phyloP scores from a whole-genome alignment of 2,113 vertebrate genomes.

The Lucifuga dentata region DNA sequence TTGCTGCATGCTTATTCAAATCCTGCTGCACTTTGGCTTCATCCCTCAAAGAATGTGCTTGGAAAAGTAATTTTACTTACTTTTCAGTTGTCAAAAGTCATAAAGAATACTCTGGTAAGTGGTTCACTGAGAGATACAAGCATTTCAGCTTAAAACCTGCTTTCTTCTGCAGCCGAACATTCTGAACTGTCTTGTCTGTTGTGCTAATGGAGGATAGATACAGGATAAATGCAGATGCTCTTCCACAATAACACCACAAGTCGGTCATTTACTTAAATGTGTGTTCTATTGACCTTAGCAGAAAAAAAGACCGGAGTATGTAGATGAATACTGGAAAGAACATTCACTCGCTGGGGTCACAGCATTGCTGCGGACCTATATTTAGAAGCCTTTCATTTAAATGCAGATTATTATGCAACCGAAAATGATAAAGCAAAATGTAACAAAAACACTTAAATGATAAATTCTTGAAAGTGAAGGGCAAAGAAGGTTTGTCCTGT shows the following conservation, averaged over 20 bases:
- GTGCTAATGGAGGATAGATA: conserved; percentile 7
- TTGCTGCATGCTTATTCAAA: conserved; percentile 29
- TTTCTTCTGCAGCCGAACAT: conserved; percentile 11
- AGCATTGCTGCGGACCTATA: conserved; percentile 40
- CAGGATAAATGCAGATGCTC: conserved; percentile 2
- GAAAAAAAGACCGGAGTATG: conserved; percentile 1
- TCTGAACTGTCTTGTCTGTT: conserved; percentile 12
- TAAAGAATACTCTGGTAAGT: conserved; percentile 38
- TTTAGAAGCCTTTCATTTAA: conserved; percentile 26
- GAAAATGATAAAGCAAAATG: conserved; percentile 23
- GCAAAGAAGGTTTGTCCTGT: conserved; percentile 46
- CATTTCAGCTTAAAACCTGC: conserved; percentile 33
- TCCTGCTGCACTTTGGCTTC: conserved; percentile 47
- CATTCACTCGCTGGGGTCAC: conserved; percentile 2
- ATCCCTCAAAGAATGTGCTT: conserved; percentile 45
- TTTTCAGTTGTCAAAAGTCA: conserved; percentile 50
- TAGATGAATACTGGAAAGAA: conserved; percentile 13
- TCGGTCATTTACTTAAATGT: conserved; percentile 5
- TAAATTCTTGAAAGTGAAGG: conserved; percentile 40
- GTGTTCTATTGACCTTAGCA: conserved; percentile 8
- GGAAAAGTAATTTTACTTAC: conserved; percentile 52
- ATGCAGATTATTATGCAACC: conserved; percentile 35
- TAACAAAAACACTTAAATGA: conserved; percentile 25
- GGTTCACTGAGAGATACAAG: conserved; percentile 38
- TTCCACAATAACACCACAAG: conserved; percentile 12